Conservation (phyloP, 2,888 invertebrate species). For the Selenia dentaria region DNA sequence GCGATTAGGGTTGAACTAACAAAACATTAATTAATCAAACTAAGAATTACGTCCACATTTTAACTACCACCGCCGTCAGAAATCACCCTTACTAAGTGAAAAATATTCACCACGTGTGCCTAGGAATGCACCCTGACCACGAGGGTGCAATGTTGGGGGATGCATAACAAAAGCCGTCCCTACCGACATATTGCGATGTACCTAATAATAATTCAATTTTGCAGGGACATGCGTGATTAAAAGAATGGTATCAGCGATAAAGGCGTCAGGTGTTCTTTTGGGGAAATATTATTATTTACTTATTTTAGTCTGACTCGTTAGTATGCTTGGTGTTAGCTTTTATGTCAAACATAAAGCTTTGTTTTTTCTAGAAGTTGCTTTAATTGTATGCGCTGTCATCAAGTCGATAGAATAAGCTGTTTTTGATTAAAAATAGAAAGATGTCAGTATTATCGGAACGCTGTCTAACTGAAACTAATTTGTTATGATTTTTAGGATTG, state of each 20-base stretch:
- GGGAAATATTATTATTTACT: not conserved
- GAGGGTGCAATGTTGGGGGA: slow-evolving; percentile 41
- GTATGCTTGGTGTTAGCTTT: too few relatives aligned
- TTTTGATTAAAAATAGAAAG: too few relatives aligned
- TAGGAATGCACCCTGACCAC: slow-evolving; percentile 56
- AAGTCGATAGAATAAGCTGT: too few relatives aligned
- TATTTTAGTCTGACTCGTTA: too few relatives aligned
- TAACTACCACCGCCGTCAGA: slow-evolving; percentile 30
- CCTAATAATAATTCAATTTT: slow-evolving; percentile 65
- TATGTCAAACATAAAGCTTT: too few relatives aligned
- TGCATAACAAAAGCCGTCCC: slow-evolving; percentile 51
- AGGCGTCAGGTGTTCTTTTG: slow-evolving; percentile 36
- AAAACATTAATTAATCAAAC: slow-evolving; percentile 32
- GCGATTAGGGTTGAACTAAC: slow-evolving; percentile 27
- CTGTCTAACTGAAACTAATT: too few relatives aligned
- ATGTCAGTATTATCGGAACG: too few relatives aligned
- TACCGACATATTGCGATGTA: slow-evolving; percentile 46
- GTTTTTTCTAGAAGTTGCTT: too few relatives aligned
- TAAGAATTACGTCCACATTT: slow-evolving; percentile 31
- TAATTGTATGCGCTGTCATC: too few relatives aligned
- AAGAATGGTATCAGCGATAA: slow-evolving; percentile 28
- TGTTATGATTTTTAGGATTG: too few relatives aligned
- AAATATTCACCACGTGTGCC: slow-evolving; percentile 66
- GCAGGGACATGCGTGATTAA: slow-evolving; percentile 40
- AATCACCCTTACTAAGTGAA: slow-evolving; percentile 27